phyloP scores from a whole-genome alignment of 23 tunicate species.

The Halocynthia roretzi region DNA sequence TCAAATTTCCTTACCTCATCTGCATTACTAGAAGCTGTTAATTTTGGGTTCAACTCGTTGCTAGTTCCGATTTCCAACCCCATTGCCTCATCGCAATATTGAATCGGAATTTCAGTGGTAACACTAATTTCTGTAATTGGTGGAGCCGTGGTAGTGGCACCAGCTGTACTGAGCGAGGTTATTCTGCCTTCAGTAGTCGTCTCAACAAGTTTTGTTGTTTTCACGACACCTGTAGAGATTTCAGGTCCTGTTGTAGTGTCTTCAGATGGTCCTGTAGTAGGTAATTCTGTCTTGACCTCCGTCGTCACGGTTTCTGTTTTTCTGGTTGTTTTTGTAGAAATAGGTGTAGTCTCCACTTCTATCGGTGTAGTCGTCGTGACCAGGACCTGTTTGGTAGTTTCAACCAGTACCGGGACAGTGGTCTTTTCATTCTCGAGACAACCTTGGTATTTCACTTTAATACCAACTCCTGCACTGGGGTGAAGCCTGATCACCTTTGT shows the following conservation, averaged over 20 bases:
- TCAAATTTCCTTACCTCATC: slow-evolving; percentile 2
- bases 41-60: slow-evolving; percentile 38
- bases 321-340: not conserved
- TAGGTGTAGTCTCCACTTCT: slow-evolving; percentile 31
- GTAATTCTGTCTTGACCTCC: too few relatives aligned
- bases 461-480: slow-evolving; percentile 19
- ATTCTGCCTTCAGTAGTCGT: not conserved
- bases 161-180: not conserved
- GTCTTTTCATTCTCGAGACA: slow-evolving; percentile 33
- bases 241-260: slow-evolving; percentile 16
- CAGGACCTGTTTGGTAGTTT: slow-evolving; percentile 36
- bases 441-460: slow-evolving; percentile 49
- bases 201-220: not conserved
- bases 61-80: slow-evolving; percentile 41
- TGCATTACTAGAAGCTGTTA: slow-evolving; percentile 44
- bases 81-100: slow-evolving; percentile 55
- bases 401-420: slow-evolving; percentile 49
- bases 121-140: slow-evolving; percentile 11
- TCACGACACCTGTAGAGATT: not conserved
- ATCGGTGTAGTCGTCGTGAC: slow-evolving; percentile 40
- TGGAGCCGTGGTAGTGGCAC: not conserved
- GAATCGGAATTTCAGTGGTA: slow-evolving; percentile 14
- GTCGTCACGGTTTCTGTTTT: not conserved
- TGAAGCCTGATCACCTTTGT: slow-evolving; percentile 23
- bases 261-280: not conserved